Conservation (phyloP, 1,140 invertebrate species). For the Pinna nobilis region DNA sequence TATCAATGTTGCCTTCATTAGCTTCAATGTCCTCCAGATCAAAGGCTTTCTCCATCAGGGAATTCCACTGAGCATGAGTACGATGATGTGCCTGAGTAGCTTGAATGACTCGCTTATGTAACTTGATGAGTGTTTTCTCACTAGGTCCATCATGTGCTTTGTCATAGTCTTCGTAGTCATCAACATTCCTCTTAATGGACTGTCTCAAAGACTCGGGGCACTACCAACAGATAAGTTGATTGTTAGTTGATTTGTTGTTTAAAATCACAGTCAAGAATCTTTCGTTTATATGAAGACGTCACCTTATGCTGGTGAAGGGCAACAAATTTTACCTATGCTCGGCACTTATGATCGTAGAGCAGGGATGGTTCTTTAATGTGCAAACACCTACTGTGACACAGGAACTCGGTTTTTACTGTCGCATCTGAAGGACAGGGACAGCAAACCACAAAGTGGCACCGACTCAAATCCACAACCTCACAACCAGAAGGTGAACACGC, state of each 20-base stretch:
- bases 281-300: too few species aligned
- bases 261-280: not conserved
- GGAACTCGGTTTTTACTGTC: too few species aligned
- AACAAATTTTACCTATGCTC: too few species aligned
- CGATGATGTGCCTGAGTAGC: conserved; percentile 74
- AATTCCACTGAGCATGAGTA: conserved; percentile 94
- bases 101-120: conserved; percentile 83
- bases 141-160: conserved; percentile 81
- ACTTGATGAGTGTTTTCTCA: conserved; percentile 74
- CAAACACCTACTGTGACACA: too few species aligned
- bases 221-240: conserved; percentile 53
- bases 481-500: too few species aligned
- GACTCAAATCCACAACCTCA: too few species aligned
- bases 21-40: conserved; percentile 88
- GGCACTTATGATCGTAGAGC: too few species aligned
- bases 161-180: conserved; percentile 76
- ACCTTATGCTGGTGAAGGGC: too few species aligned
- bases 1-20: conserved; percentile 50
- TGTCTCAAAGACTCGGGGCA: conserved; percentile 72
- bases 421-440: too few species aligned
- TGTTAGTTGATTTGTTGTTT: not conserved
- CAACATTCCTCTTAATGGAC: conserved; percentile 57
- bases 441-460: too few species aligned
- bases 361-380: too few species aligned
- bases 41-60: conserved; percentile 85